These are phyloP conservation scores for Pachyramphus minor DNA, from an alignment of 2,113 vertebrate genomes.

Conservation along the genomic window DNA sequence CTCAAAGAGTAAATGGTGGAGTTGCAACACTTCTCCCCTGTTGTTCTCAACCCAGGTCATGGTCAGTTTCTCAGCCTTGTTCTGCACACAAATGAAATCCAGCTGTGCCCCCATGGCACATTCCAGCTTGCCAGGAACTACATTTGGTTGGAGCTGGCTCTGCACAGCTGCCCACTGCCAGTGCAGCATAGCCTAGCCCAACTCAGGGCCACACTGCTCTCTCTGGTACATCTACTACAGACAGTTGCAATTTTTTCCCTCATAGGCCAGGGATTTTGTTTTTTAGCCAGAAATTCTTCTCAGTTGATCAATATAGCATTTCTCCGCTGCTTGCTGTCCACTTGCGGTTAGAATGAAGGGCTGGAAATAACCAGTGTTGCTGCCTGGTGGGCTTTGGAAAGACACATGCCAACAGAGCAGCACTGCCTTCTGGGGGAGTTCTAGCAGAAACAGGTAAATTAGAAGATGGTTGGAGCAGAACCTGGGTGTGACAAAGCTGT, in stretches of 20 bases:
- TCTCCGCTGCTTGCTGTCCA: background rate
- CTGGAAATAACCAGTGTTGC: accelerated
- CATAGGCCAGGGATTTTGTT: background rate
- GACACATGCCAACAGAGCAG: background rate
- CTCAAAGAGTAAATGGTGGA: background rate
- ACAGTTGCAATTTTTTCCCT: background rate
- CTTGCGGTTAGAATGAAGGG: background rate
- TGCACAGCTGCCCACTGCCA: background rate
- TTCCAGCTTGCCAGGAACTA: background rate
- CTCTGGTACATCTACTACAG: background rate
- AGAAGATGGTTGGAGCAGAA: background rate
- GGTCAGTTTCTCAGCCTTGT: background rate
- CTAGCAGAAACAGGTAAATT: background rate
- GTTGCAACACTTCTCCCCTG: background rate
- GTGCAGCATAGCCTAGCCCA: background rate
- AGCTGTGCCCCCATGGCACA: background rate
- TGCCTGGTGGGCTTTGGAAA: background rate
- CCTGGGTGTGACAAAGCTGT: background rate
- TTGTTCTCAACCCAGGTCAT: background rate
- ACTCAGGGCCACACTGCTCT: background rate
- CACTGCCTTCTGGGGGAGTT: background rate
- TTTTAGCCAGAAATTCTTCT: background rate
- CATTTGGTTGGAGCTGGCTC: accelerated
- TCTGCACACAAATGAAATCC: background rate
- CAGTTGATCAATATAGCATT: background rate